Base-by-base conservation (phyloP, 2,888 invertebrate species). In the Eupithecia dodoneata region DNA sequence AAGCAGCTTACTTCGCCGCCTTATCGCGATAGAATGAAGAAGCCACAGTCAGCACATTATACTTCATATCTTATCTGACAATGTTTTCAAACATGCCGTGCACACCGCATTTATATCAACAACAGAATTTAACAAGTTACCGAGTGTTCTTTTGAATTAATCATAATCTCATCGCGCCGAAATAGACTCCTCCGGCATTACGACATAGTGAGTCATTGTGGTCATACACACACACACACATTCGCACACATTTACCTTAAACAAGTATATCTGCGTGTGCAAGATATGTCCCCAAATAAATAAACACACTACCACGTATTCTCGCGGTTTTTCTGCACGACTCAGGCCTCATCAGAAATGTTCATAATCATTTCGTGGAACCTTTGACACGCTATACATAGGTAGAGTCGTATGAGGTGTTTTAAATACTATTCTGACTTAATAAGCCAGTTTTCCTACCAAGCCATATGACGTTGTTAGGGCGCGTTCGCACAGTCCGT, bases 141-240 rank as follows among this genome's bases (percentile, higher is more conserved):
- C 80, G 72, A 76, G 76, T 79, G 85, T 85, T 87, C 85, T 85
- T 82, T 85, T 85, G 83, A 87, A 86, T 88, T 88, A 86, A 88
- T 92, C 89, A 92, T 92, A 92, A 92, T 92, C 89, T 92, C 93
- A 92, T 93, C 91, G 89, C 87, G 90, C 93, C 92, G 91, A 94
- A 94, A 94, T 93, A 94, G 93, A 90, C 87, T 92, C 92, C 91
- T 92, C 88, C 87, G 86, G 85, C 87, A 88, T 93, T 91, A 92
- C 92, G 90, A 89, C 89, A 93, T 83, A 86, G 88, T 94, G 94
- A 94, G 85, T 94, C 94, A 94, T 89, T 90, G 89, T 90, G 83
- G 86, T 87, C 87, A 89, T 88, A 89, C 87, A 90, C 87, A 87
- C 87, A 88, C 87, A 87, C 85, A 88, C 87, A 87, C 85, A 88